Base-by-base conservation (phyloP, 2,888 invertebrate species). In the Thymelicus sylvestris region DNA sequence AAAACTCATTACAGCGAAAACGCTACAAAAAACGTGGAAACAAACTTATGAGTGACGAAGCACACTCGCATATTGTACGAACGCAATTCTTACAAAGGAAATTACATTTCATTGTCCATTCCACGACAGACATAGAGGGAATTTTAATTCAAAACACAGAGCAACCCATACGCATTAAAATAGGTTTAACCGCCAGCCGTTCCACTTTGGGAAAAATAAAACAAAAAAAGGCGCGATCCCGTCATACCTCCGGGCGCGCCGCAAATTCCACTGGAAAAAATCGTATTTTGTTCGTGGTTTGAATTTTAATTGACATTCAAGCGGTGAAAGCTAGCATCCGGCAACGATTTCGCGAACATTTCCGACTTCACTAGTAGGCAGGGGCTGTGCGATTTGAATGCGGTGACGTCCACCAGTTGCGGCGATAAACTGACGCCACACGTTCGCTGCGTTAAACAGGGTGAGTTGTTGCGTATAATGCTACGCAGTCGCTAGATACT, bases 261-360 rank as follows among this genome's bases (percentile, higher is more conserved):
- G 87, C 92, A 92, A 92, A 93, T 94, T 92, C 94, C 94, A 86
- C 84, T 84, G 89, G 90, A 93, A 93, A 93, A 93, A 93, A 93
- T 93, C 93, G 93, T 92, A 92, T 93, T 93, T 91, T 92, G 92
- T 89, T 93, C 94, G 94, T 89, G 91, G 89, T 92, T 92, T 94
- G 94, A 94, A 94, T 94, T 93, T 93, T 94, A 94, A 94, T 94
- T 92, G 94, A 92, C 91, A 89, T 89, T 91, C 90, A 90, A 85
- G 82, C 85, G 85, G 83, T 83, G 81, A 81, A 85, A 80, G 76
- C 77, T 73, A 74, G 79, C 83, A 81, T 81, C 80, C 81, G 78
- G 81, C 80, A 75, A 81, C 81, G 84, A 82, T 84, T 80, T 81
- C 81, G 83, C 79, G 84, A 85, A 87, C 87, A 85, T 91, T 90